These are phyloP conservation scores for Mormyrus iriodes DNA, from an alignment of 2,113 vertebrate species.

Conservation along the genomic window DNA sequence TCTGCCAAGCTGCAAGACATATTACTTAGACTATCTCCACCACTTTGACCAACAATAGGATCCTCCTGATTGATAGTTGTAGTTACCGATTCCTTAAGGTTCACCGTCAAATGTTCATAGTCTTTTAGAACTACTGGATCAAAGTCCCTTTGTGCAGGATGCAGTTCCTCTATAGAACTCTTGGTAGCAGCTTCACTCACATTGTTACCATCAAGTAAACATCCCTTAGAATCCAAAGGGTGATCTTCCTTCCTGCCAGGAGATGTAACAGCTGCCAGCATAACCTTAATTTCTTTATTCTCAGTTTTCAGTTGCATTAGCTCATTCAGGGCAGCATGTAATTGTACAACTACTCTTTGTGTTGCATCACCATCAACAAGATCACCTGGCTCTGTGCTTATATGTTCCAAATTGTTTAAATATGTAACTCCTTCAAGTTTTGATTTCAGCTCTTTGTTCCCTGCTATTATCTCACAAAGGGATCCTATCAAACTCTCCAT, in stretches of 20 bases:
- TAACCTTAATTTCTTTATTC: not conserved
- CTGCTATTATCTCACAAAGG: not conserved
- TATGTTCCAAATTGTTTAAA: not conserved
- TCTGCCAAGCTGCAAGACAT: not conserved
- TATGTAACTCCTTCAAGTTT: not conserved
- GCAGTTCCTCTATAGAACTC: constrained; percentile 18
- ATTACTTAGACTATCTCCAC: not conserved
- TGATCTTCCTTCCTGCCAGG: not conserved
- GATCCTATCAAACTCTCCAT: not conserved
- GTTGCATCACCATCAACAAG: not conserved
- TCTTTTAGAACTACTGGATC: not conserved
- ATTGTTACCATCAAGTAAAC: not conserved
- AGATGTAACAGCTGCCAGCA: not conserved
- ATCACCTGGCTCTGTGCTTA: not conserved
- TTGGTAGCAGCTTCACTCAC: not conserved
- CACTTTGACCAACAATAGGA: not conserved
- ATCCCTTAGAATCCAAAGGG: not conserved
- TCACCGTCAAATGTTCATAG: constrained; percentile 15
- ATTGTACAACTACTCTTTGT: not conserved
- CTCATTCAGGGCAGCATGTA: constrained; percentile 10
- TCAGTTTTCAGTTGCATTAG: not conserved
- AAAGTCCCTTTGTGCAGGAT: constrained; percentile 21
- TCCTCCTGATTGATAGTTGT: not conserved
- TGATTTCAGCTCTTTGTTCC: constrained; percentile 5
- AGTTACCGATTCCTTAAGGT: constrained; percentile 19